Evolutionary conservation across 35 echinoderm and acorn worm genomes (phyloP).

Genomic region (Hemicentrotus pulcherrimus): DNA sequence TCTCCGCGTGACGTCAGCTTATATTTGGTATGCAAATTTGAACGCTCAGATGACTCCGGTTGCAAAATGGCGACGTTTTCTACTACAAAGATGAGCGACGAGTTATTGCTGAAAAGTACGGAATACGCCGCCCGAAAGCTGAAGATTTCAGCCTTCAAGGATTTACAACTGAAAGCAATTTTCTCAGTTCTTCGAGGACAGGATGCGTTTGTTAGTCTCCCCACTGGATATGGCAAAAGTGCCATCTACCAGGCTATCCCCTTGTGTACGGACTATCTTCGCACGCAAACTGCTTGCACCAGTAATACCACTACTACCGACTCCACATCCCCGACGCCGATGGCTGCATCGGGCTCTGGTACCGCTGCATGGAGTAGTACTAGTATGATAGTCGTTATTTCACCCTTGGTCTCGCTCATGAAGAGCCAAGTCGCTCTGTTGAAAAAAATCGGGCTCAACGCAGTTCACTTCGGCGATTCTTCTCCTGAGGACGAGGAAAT

Average conservation of each 20-base stretch:
- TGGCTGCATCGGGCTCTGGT: neutral
- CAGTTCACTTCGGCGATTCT: conserved; percentile 8
- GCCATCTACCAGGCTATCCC: conserved; percentile 23
- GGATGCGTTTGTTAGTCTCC: conserved; percentile 12
- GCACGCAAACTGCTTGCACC: neutral
- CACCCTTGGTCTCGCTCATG: conserved; percentile 48
- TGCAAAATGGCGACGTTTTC: neutral
- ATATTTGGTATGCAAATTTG: neutral
- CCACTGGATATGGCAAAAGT: conserved; percentile 39
- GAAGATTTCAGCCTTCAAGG: conserved; percentile 21
- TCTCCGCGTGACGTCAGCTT: neutral
- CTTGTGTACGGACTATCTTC: neutral
- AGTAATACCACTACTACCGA: neutral
- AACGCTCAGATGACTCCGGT: neutral
- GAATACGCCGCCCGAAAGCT: neutral
- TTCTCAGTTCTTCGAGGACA: neutral
- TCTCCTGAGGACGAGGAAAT: neutral
- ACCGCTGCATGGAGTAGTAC: neutral
- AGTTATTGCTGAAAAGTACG: neutral
- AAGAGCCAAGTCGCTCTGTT: neutral
- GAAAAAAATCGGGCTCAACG: neutral
- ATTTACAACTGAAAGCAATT: neutral
- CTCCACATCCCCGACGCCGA: neutral
- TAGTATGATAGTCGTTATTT: conserved; percentile 21
- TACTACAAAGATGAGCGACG: neutral